Base-by-base conservation (phyloP, 2,888 invertebrate genomes). In the Nebria brevicollis region DNA sequence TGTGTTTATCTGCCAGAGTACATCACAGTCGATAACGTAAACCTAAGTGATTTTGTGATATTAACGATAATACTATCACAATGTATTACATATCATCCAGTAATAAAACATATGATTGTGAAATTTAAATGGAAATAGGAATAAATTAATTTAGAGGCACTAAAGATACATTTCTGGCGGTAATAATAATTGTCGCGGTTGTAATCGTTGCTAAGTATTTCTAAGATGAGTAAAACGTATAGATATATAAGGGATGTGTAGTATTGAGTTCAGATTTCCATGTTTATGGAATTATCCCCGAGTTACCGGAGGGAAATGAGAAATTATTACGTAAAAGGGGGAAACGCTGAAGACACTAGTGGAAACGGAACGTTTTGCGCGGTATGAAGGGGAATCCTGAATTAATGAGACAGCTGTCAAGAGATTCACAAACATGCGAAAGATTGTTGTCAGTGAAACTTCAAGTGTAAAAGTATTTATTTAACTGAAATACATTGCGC, bases 361-460 rank as follows among this genome's bases (percentile, higher is more conserved):
- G n/a, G 42, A 41, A 15, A 73, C 34, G 42, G 25, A n/a, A 15
- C 42, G 41, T n/a, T 26, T 13, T n/a, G 20, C 26, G 41, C 13
- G 73, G 42, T 41, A 42, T 8, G 26, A 34, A 15, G 42, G 41
- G 42, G 42, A 42, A n/a, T 15, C 68, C n/a, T 66, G 76, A 77
- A 77, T 77, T 77, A 77, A 77, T 77, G 65, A 77, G 77, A 77
- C 77, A 77, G 77, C 77, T 77, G 77, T 77, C 77, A 26, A 42
- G 54, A 77, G 68, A 77, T 77, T 77, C 77, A 54, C 15, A 68
- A 76, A 76, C 76, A 76, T 64, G 25, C 25, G 66, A 20, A 43
- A 64, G 76, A 76, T 76, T 75, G 54, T 75, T 75, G 76, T 76
- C 76, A 76, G 66, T 65, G 66, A 34, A 13, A 26, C 34, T 70